These are phyloP conservation scores for Acropora tenuis DNA, from an alignment of 64 coral and sea anemone genomes.

Conservation along the genomic window DNA sequence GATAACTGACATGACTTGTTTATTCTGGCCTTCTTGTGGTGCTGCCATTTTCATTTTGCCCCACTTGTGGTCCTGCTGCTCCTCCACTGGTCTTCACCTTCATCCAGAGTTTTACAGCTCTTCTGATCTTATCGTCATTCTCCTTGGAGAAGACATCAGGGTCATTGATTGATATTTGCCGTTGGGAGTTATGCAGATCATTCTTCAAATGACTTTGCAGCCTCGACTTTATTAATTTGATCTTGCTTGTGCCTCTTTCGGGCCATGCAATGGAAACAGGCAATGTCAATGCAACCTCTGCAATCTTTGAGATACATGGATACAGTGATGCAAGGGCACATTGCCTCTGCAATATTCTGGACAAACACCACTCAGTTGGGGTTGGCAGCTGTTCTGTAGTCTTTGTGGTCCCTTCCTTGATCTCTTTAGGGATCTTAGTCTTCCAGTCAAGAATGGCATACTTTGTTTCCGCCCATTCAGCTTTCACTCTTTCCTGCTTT, in stretches of 20 bases:
- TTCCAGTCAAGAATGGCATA: conserved; percentile 66
- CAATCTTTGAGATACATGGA: conserved; percentile 52
- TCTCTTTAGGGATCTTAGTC: conserved; percentile 50
- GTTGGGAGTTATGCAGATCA: conserved; percentile 30
- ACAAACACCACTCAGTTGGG: conserved; percentile 56
- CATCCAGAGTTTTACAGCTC: conserved; percentile 49
- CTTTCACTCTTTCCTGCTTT: conserved; percentile 19
- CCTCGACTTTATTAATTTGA: conserved; percentile 40
- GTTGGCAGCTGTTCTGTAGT: conserved; percentile 61
- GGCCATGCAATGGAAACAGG: conserved; percentile 48
- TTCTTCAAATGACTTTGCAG: conserved; percentile 47
- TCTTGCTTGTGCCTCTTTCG: conserved; percentile 46
- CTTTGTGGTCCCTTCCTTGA: conserved; percentile 56
- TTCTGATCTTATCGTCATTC: conserved; percentile 23
- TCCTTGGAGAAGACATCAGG: conserved; percentile 30
- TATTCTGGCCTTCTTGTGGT: conserved; percentile 18
- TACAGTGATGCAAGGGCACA: conserved; percentile 52
- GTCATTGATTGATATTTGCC: conserved; percentile 38
- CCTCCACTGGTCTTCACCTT: conserved; percentile 26
- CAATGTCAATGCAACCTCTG: conserved; percentile 63
- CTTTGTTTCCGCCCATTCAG: conserved; percentile 70
- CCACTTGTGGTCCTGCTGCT: conserved; percentile 13
- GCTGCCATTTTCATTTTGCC: conserved; percentile 15
- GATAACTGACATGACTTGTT: conserved; percentile 13
- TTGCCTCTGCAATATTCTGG: conserved; percentile 58